A percentile compares a stretch with the other conserved stretches of the same genome.
These are phyloP conservation scores for Phlogophora meticulosa DNA, from an alignment of 2,888 invertebrate species.

Conservation along the genomic window DNA sequence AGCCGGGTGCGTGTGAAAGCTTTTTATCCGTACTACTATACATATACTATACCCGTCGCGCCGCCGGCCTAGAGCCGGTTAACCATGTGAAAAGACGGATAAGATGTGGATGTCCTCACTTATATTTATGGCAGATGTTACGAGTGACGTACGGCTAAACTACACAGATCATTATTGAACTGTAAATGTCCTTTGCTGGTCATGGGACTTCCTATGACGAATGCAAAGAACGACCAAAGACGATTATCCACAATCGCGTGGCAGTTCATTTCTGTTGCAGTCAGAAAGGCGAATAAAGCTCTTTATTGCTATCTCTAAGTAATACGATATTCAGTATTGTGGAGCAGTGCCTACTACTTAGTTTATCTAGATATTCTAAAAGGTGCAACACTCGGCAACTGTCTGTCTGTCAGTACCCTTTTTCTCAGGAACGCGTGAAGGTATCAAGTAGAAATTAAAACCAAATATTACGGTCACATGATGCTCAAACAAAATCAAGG, in stretches of 20 bases:
- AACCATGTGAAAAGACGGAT: not conserved
- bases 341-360: too few relatives aligned
- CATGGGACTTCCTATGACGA: conserved; percentile 10
- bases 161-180: conserved; percentile 7
- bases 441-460: too few relatives aligned
- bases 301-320: not conserved
- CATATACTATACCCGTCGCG: too few relatives aligned
- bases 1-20: too few relatives aligned
- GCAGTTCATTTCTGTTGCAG: not conserved
- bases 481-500: too few relatives aligned
- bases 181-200: not conserved
- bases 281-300: not conserved
- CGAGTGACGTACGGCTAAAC: conserved; percentile 9
- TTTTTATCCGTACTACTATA: too few relatives aligned
- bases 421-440: too few relatives aligned
- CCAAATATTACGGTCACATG: too few relatives aligned
- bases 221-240: conserved; percentile 11
- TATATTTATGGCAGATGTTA: not conserved
- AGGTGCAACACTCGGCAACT: too few relatives aligned
- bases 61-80: too few relatives aligned
- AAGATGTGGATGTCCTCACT: conserved; percentile 6
- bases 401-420: too few relatives aligned
- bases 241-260: not conserved
- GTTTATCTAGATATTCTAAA: too few relatives aligned
- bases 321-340: not conserved